These are phyloP conservation scores for Pagetopsis macropterus DNA, from an alignment of 2,797 vertebrate genomes.

Conservation along the genomic window DNA sequence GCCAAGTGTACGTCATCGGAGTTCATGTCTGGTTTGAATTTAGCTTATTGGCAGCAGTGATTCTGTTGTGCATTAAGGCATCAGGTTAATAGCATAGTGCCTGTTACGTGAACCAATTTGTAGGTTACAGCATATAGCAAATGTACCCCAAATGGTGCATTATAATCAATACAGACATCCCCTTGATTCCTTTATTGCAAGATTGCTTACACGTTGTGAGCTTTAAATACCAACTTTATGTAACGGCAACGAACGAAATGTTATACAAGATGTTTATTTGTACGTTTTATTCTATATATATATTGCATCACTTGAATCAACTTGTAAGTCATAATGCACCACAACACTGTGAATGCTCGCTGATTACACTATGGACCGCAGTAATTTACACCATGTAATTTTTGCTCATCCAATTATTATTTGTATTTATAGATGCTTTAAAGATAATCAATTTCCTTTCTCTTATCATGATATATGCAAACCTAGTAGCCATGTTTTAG, in stretches of 20 bases:
- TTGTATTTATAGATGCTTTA: constrained; percentile 1
- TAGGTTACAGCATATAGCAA: constrained; percentile 39
- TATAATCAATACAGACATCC: constrained; percentile 37
- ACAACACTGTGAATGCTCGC: constrained; percentile 53
- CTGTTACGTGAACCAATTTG: constrained; percentile 58
- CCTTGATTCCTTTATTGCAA: neutral
- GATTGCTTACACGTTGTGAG: constrained; percentile 11
- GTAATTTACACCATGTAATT: constrained; percentile 24
- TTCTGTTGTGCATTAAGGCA: constrained; percentile 53
- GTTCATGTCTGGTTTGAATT: constrained; percentile 51
- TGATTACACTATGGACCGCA: neutral
- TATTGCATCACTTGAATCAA: neutral
- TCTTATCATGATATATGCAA: neutral
- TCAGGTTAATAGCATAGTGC: constrained; percentile 50
- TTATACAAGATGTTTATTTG: constrained; percentile 9
- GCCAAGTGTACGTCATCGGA: constrained; percentile 21
- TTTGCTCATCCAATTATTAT: neutral
- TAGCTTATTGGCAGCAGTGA: constrained; percentile 32
- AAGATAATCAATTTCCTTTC: neutral
- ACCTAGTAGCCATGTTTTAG: constrained; percentile 1
- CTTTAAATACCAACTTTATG: constrained; percentile 20
- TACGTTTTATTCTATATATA: constrained; percentile 8
- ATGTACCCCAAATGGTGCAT: constrained; percentile 35
- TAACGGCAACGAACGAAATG: constrained; percentile 26
- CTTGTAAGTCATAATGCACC: constrained; percentile 8